These are phyloP conservation scores for Erebia aethiops DNA, from an alignment of 2,888 invertebrate species.

Conservation along the genomic window DNA sequence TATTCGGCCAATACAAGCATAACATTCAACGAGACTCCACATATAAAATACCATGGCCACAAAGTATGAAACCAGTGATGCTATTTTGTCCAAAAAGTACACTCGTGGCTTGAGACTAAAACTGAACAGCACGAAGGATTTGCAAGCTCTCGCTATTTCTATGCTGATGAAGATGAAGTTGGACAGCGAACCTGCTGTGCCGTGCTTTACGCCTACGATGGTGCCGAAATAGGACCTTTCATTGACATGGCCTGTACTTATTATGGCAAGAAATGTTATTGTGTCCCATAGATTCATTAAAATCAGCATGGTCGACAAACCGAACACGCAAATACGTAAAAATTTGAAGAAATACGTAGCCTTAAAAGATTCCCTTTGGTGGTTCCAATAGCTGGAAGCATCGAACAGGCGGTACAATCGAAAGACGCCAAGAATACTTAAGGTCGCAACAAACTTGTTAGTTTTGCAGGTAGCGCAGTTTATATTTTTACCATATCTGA, in stretches of 20 bases:
- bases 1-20: slow-evolving; percentile 34
- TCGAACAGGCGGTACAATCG: slow-evolving; percentile 37
- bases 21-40: slow-evolving; percentile 40
- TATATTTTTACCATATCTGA: slow-evolving; percentile 37
- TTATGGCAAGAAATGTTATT: slow-evolving; percentile 32
- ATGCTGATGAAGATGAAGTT: slow-evolving; percentile 31
- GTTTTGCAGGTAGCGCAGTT: slow-evolving; percentile 36
- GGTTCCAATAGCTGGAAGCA: slow-evolving; percentile 36
- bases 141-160: slow-evolving; percentile 38
- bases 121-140: slow-evolving; percentile 38
- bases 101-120: slow-evolving; percentile 35
- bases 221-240: slow-evolving; percentile 28
- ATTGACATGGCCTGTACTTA: slow-evolving; percentile 24
- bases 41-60: slow-evolving; percentile 39
- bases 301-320: slow-evolving; percentile 34
- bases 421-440: slow-evolving; percentile 33
- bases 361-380: slow-evolving; percentile 27
- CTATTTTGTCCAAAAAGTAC: slow-evolving; percentile 39
- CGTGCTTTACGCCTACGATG: slow-evolving; percentile 32
- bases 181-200: slow-evolving; percentile 21
- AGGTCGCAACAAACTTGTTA: slow-evolving; percentile 36
- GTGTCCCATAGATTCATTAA: slow-evolving; percentile 35
- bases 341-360: slow-evolving; percentile 34
- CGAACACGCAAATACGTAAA: slow-evolving; percentile 37
- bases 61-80: slow-evolving; percentile 33